phyloP scores from a whole-genome alignment of 2,797 vertebrate species.

The Anabacerthia variegaticeps region DNA sequence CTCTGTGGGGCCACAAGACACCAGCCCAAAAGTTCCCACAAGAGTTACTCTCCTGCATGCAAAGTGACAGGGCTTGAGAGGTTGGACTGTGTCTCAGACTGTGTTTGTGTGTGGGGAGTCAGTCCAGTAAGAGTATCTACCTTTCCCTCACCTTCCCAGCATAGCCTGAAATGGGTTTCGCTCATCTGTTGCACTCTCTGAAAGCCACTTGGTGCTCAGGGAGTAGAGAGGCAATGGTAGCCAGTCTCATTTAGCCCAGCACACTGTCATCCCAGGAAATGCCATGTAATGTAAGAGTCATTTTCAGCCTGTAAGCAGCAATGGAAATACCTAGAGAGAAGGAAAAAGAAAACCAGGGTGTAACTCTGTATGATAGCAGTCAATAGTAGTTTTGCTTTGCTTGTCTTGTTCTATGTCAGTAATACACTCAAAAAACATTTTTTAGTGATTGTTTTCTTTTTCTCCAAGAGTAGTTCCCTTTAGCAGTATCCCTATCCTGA shows the following conservation, averaged over 20 bases:
- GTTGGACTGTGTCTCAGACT: background rate
- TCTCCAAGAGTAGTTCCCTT: background rate
- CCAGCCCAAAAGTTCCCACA: background rate
- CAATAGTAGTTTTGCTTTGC: background rate
- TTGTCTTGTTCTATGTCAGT: background rate
- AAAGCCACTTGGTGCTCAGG: background rate
- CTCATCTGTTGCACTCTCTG: background rate
- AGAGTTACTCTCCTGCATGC: background rate
- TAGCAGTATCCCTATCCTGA: background rate
- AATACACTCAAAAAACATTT: background rate
- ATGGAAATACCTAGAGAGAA: background rate
- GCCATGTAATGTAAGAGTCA: background rate
- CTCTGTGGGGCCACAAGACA: background rate
- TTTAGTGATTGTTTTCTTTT: background rate
- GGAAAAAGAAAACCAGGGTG: background rate
- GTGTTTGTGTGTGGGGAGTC: background rate
- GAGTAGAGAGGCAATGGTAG: background rate
- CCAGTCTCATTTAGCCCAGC: background rate
- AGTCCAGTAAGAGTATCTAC: background rate
- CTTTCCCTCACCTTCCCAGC: background rate
- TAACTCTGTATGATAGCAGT: background rate
- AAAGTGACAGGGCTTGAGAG: background rate
- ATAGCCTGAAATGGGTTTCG: background rate
- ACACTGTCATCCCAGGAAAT: background rate
- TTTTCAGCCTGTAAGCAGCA: slow-evolving; percentile 2